A percentile compares a stretch with the other conserved stretches of the same genome.
These are phyloP conservation scores for Crocodylus rhombifer DNA, from an alignment of 2,797 vertebrate genomes.

Conservation along the genomic window DNA sequence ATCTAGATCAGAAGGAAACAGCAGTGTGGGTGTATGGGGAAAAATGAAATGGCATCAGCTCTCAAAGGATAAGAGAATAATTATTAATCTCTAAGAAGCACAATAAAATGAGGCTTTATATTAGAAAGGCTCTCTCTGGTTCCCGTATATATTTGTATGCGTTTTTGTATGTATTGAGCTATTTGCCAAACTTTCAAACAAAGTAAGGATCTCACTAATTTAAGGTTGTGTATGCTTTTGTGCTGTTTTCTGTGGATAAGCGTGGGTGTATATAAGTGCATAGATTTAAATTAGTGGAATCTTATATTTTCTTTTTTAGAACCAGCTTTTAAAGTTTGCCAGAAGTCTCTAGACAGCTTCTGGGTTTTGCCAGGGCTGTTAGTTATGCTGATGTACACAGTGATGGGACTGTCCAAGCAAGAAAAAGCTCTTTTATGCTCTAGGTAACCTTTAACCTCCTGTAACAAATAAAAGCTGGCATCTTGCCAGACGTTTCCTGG, in stretches of 20 bases:
- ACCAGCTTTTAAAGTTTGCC: background rate
- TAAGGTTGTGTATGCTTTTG: background rate
- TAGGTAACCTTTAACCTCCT: constrained; percentile 76
- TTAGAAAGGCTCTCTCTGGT: background rate
- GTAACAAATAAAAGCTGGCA: constrained; percentile 71
- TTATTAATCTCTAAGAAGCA: constrained; percentile 40
- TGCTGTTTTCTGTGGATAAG: background rate
- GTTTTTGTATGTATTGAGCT: rapidly evolving
- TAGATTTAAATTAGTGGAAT: background rate
- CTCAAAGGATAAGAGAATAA: constrained; percentile 19
- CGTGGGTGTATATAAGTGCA: background rate
- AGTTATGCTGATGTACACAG: constrained; percentile 57
- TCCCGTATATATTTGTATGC: background rate
- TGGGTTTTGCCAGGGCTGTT: constrained; percentile 36
- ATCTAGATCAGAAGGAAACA: constrained; percentile 42
- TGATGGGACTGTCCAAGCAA: constrained; percentile 72
- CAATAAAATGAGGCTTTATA: constrained; percentile 12
- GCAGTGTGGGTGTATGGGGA: background rate
- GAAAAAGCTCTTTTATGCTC: constrained; percentile 76
- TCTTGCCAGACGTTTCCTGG: constrained; percentile 58
- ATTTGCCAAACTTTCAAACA: background rate
- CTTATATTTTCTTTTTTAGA: constrained; percentile 2
- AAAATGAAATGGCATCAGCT: constrained; percentile 1
- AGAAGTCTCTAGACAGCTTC: constrained; percentile 12
- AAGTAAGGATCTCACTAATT: background rate